phyloP scores from a whole-genome alignment of 2,797 vertebrate genomes.

The Pseudochirops corinnae region DNA sequence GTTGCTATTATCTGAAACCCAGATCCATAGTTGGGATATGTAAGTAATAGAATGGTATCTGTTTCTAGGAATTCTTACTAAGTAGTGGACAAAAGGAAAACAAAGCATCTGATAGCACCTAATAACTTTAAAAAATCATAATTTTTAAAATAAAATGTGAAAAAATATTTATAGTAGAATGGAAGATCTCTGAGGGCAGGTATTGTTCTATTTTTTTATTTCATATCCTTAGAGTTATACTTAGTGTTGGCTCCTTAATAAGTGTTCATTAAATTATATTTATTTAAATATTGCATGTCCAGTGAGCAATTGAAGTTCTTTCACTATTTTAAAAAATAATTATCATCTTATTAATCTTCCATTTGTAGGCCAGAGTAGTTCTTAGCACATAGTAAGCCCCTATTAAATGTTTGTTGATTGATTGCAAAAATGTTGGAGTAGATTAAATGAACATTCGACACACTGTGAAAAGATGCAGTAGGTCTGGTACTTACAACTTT shows the following conservation, averaged over 20 bases:
- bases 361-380: background rate
- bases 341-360: background rate
- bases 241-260: background rate
- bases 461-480: background rate
- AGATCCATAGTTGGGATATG: background rate
- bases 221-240: background rate
- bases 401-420: background rate
- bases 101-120: background rate
- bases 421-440: background rate
- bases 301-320: background rate
- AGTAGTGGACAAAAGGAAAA: background rate
- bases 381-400: background rate
- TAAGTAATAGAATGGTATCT: background rate
- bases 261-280: background rate
- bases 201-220: background rate
- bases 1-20: background rate
- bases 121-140: background rate
- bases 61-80: background rate
- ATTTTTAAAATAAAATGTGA: background rate
- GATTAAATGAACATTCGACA: background rate
- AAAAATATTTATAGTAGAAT: background rate
- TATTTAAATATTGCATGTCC: background rate
- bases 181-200: background rate
- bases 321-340: background rate
- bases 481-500: slow-evolving; percentile 92